A percentile compares a stretch with the other conserved stretches of the same genome.
Evolutionary conservation across 2,113 vertebrate species (phyloP).

Genomic region (Protobothrops mucrosquamatus): DNA sequence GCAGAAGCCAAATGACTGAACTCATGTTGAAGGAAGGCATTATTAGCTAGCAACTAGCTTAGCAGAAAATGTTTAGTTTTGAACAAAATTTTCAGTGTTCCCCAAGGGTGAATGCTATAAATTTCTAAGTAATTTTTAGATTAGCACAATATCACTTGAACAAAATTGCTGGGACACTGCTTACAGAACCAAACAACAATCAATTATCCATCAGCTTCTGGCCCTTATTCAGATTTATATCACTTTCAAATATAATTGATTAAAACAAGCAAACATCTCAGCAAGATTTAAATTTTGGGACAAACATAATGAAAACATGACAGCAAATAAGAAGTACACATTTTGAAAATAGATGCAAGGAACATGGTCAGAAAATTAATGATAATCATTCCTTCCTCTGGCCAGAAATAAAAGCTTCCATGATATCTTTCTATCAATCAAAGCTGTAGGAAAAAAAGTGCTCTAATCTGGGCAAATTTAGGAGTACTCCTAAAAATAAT

Average conservation of each 20-base stretch:
- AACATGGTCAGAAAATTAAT: neutral
- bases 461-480: neutral
- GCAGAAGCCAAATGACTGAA: neutral
- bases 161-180: neutral
- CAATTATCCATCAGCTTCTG: neutral
- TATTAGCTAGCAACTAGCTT: neutral
- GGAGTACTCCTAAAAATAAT: neutral
- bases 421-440: neutral
- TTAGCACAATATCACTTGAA: neutral
- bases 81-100: neutral
- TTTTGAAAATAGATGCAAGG: neutral
- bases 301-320: neutral
- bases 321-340: neutral
- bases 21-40: neutral
- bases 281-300: neutral
- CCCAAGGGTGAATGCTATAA: neutral
- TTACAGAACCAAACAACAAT: neutral
- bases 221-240: neutral
- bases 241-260: neutral
- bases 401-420: neutral
- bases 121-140: neutral
- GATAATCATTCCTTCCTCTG: neutral
- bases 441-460: neutral
- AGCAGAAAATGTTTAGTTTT: neutral
- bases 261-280: neutral